Base-by-base conservation (phyloP, 2,888 invertebrate species). In the Ophioninae sp. region DNA sequence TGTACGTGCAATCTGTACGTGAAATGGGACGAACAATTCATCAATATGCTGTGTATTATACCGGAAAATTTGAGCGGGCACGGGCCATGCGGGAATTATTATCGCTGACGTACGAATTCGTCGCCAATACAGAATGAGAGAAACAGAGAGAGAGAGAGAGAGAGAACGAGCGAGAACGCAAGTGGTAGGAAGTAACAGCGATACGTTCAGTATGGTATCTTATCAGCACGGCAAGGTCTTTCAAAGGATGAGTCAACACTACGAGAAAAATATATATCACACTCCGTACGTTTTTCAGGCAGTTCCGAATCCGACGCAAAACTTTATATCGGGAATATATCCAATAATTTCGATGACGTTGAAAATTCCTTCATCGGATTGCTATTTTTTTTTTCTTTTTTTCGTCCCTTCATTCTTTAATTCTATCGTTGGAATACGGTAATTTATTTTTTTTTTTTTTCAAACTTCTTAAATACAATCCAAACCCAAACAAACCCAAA, bases 211-310 rank as follows among this genome's bases (percentile, higher is more conserved):
- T 56, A 62, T 61, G 68, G 59, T 81, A 79, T 84, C 83, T 84
- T 84, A 84, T 84, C 83, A 79, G 75, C 39, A 44, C 56, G 10
- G 65, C 80, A 57, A 70, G 83, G 81, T 75, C 79, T 64, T 69
- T 39, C 39, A 62, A 67, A 39, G 56, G 81, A 79, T 84, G 83
- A 84, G 81, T 84, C 83, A 84, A 81, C 81, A 78, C 39, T 62
- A 67, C 70, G 72, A 75, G 75, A 72, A 72, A 72, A 57, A 56
- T 65, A 65, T 57, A 64, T 74, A 69, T 67, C 23, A n/a, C 56
- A 8, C 39, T 67, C n/a, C 30, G 62, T 69, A 37, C 50, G 6
- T 50, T 44, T 56, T 20, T 50, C 8, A 44, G 50, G 3, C 30
- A 74, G n/a, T 23, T 8, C 20, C 20, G 56, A 56, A 50, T 23